phyloP scores from a whole-genome alignment of 2,113 vertebrate species.

The Ciconia boyciana region DNA sequence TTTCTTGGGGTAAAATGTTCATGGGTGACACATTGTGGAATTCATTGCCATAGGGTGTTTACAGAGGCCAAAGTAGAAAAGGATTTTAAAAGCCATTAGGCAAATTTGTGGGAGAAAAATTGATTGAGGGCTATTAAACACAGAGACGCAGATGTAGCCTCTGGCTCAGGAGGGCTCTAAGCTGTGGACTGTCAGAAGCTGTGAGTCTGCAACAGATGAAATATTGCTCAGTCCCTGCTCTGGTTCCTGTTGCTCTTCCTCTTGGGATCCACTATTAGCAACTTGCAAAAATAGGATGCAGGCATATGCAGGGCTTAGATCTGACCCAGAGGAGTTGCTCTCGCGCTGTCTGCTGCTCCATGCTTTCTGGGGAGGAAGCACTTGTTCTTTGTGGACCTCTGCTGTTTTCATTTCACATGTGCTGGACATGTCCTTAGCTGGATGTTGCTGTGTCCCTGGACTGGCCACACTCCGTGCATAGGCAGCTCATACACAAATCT shows the following conservation, averaged over 20 bases:
- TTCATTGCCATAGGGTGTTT: background rate
- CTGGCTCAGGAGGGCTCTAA: background rate
- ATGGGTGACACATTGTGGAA: background rate
- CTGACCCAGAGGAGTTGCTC: background rate
- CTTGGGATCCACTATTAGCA: rapidly evolving
- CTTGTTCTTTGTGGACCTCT: background rate
- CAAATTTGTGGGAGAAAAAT: conserved; percentile 25
- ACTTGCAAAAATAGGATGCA: background rate
- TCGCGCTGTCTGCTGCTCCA: background rate
- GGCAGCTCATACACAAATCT: background rate
- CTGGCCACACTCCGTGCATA: too few relatives aligned
- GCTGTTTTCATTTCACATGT: too few relatives aligned
- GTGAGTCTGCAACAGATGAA: background rate
- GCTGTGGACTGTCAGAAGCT: background rate
- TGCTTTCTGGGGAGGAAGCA: background rate
- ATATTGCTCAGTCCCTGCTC: background rate
- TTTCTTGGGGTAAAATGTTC: background rate
- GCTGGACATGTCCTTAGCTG: background rate
- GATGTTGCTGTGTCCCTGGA: background rate
- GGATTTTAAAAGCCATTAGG: conserved; percentile 44
- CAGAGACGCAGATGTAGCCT: background rate
- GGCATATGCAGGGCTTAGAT: background rate
- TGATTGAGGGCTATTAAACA: conserved; percentile 1
- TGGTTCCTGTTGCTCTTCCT: background rate
- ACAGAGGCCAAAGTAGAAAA: background rate